phyloP scores from a whole-genome alignment of 2,113 vertebrate genomes.

The Strix aluco region DNA sequence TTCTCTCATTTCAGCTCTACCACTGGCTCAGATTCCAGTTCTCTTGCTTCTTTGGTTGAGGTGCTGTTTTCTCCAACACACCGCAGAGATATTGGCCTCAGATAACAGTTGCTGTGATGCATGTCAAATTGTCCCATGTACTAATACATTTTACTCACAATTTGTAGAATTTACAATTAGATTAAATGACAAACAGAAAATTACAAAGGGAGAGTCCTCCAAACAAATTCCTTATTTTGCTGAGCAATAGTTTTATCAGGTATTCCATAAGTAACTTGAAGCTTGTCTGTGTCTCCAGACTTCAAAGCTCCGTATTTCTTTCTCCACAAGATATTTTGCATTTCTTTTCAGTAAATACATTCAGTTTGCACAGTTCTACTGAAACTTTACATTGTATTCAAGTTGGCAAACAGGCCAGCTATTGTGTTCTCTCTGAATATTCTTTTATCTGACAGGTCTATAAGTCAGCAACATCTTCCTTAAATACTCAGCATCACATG shows the following conservation, averaged over 20 bases:
- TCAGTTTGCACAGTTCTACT: not conserved
- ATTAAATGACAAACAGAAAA: not conserved
- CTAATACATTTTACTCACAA: not conserved
- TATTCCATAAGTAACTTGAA: not conserved
- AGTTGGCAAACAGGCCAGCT: not conserved
- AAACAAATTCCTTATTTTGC: not conserved
- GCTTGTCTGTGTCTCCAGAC: not conserved
- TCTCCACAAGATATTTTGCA: not conserved
- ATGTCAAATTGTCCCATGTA: not conserved
- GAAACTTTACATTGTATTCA: not conserved
- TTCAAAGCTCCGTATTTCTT: not conserved
- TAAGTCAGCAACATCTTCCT: not conserved
- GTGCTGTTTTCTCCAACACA: not conserved
- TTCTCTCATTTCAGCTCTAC: not conserved
- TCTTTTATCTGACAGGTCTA: not conserved
- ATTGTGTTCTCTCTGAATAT: not conserved
- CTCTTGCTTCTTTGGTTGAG: not conserved
- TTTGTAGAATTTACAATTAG: not conserved
- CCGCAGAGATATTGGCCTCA: not conserved
- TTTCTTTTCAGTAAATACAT: not conserved
- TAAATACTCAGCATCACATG: not conserved
- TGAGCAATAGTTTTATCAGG: not conserved
- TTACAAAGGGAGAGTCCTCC: not conserved
- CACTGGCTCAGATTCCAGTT: not conserved
- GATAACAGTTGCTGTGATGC: not conserved